A percentile compares a stretch with the other conserved stretches of the same genome.
Conservation (phyloP, 1,140 invertebrate species). For the Centruroides vittatus region DNA sequence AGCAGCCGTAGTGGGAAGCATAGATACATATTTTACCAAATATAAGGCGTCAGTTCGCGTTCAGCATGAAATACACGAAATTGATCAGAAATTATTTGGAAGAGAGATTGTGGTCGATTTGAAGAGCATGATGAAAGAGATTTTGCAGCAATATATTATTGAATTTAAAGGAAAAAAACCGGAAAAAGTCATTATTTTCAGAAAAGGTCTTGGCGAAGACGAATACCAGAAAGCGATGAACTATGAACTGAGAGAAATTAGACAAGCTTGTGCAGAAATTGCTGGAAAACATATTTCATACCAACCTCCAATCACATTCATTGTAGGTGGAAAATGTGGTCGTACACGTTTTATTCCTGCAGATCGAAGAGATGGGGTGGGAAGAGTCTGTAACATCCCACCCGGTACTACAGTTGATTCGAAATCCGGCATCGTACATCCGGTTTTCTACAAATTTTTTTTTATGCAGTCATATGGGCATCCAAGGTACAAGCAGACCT, state of each 20-base stretch:
- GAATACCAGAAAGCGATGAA: constrained; percentile 27
- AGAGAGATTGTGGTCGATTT: constrained; percentile 35
- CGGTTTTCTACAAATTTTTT: constrained; percentile 71
- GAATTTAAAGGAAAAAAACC: constrained; percentile 18
- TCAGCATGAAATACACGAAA: not conserved
- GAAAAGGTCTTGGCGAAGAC: constrained; percentile 36
- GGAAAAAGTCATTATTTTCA: constrained; percentile 28
- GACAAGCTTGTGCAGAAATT: not conserved
- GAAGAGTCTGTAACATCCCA: constrained; percentile 46
- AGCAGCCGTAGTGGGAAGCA: constrained; percentile 43
- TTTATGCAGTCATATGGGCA: constrained; percentile 48
- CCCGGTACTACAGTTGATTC: constrained; percentile 74
- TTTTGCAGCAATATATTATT: constrained; percentile 29
- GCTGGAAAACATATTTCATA: constrained; percentile 31
- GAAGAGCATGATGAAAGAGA: constrained; percentile 44
- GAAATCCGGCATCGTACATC: constrained; percentile 60
- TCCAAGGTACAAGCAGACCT: constrained; percentile 27
- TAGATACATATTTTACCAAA: constrained; percentile 5
- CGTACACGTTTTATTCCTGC: constrained; percentile 11
- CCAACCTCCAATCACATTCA: constrained; percentile 15
- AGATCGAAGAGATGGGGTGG: constrained; percentile 18
- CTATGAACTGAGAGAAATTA: constrained; percentile 15
- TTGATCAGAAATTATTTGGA: not conserved
- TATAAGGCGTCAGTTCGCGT: constrained; percentile 8
- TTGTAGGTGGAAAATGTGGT: constrained; percentile 19